phyloP scores from a whole-genome alignment of 2,797 vertebrate genomes.

The Schizopygopsis pylzovi region DNA sequence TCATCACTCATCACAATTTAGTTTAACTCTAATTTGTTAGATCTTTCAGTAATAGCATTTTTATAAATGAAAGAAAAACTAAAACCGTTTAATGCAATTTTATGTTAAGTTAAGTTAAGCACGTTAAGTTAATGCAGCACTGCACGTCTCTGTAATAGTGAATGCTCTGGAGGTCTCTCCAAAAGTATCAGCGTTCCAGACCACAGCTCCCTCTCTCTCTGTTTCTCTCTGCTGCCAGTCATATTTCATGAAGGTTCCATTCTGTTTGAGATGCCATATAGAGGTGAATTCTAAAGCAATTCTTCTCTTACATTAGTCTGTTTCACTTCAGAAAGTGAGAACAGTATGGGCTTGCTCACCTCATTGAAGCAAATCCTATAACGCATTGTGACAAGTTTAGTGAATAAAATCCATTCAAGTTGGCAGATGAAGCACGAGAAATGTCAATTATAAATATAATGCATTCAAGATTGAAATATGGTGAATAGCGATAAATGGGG shows the following conservation, averaged over 20 bases:
- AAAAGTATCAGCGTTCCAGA: constrained; percentile 29
- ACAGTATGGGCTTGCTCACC: constrained; percentile 18
- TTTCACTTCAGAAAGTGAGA: constrained; percentile 15
- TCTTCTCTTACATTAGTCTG: constrained; percentile 13
- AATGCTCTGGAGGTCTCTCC: constrained; percentile 20
- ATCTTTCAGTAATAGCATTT: neutral
- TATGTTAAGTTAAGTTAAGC: no score
- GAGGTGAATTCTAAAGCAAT: constrained; percentile 21
- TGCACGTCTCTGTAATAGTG: neutral
- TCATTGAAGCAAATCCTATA: constrained; percentile 19
- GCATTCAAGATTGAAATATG: neutral
- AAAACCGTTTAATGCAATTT: neutral
- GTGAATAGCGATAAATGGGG: no score
- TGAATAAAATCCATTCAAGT: neutral
- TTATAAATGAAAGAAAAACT: constrained; percentile 7
- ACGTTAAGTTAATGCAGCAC: neutral
- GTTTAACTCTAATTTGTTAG: neutral
- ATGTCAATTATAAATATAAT: neutral
- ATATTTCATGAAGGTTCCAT: constrained; percentile 30
- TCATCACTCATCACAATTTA: neutral
- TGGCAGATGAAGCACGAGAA: neutral
- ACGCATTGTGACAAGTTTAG: neutral
- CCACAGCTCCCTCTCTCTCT: constrained; percentile 12
- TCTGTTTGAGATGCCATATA: neutral
- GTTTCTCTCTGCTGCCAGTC: neutral